Evolutionary conservation across 2,888 invertebrate species (phyloP).

Genomic region (Melieria crassipennis): DNA sequence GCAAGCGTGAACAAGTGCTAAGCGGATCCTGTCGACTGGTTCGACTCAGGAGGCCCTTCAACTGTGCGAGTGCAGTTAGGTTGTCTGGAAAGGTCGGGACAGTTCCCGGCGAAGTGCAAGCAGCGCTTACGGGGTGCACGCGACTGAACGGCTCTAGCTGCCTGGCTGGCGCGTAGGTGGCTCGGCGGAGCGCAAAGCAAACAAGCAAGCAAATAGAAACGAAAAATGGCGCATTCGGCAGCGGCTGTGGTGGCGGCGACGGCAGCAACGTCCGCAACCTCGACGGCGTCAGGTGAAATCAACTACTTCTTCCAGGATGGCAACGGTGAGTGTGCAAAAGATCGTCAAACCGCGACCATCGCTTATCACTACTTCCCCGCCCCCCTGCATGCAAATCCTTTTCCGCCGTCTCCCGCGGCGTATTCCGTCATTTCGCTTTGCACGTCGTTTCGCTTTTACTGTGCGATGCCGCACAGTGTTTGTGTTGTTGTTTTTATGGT

Average conservation of each 20-base stretch:
- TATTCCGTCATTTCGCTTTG: neutral
- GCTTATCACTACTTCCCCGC: slow-evolving; percentile 9
- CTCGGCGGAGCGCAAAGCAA: slow-evolving; percentile 24
- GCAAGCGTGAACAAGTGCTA: no score
- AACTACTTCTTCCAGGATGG: slow-evolving; percentile 64
- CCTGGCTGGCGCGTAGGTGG: slow-evolving; percentile 21
- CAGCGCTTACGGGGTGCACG: no score
- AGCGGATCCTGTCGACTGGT: no score
- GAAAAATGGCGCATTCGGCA: slow-evolving; percentile 59
- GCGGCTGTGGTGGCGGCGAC: slow-evolving; percentile 47
- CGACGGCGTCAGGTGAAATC: slow-evolving; percentile 60
- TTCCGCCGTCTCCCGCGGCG: neutral
- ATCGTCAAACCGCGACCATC: neutral
- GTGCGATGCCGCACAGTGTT: no score
- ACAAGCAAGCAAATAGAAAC: slow-evolving; percentile 25
- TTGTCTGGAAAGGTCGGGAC: no score
- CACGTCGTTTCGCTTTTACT: slow-evolving; percentile 7
- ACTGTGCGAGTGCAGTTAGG: no score
- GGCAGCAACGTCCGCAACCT: slow-evolving; percentile 50
- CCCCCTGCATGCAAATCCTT: no score
- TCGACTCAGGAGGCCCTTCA: no score
- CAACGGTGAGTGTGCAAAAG: slow-evolving; percentile 56
- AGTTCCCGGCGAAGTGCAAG: no score
- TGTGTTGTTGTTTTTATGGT: no score
- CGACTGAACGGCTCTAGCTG: no score